Conservation (phyloP, 2,888 invertebrate genomes). For the Watsonalla cultraria region DNA sequence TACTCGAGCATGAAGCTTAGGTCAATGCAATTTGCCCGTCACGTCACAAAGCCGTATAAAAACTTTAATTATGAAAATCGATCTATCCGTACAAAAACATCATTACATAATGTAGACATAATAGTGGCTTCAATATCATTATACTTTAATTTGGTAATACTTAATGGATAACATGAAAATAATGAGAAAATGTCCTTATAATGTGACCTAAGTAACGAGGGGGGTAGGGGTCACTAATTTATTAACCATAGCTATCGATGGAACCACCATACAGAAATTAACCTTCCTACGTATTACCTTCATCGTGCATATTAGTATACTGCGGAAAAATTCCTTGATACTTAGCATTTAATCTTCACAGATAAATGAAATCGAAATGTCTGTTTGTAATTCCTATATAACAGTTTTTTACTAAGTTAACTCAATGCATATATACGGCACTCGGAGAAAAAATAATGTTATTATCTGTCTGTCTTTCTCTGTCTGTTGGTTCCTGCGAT, state of each 20-base stretch:
- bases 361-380: no score
- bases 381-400: no score
- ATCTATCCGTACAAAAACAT: neutral
- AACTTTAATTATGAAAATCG: no score
- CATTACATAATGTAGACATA: neutral
- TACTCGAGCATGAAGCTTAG: neutral
- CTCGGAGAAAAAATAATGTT: no score
- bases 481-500: no score
- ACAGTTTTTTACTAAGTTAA: no score
- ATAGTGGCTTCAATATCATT: neutral
- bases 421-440: no score
- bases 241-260: conserved; percentile 68
- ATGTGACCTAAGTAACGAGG: conserved; percentile 52
- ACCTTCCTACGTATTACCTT: conserved; percentile 63
- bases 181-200: conserved; percentile 45
- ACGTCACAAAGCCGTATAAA: no score
- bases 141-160: neutral
- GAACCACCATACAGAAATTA: conserved; percentile 69
- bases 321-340: conserved; percentile 34
- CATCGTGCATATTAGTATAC: conserved; percentile 55
- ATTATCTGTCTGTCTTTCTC: no score
- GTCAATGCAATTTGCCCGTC: no score
- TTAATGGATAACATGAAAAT: conserved; percentile 30
- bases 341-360: conserved; percentile 12
- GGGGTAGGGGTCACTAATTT: conserved; percentile 65